Conservation (phyloP, 2,797 vertebrate species). For the Periparus ater region DNA sequence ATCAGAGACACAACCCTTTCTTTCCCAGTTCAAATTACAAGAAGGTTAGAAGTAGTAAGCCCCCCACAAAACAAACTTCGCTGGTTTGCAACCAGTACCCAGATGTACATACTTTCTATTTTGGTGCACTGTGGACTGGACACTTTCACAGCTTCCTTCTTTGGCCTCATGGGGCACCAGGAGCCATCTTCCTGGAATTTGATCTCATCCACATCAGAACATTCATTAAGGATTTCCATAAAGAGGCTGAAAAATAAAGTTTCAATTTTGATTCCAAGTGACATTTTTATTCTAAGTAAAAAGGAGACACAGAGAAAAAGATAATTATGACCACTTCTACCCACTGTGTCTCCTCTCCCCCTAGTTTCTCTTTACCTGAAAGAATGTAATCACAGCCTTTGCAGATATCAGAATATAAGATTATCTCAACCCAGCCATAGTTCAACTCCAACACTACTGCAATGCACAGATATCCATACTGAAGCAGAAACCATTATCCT, state of each 20-base stretch:
- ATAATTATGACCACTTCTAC: neutral
- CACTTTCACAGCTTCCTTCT: conserved; percentile 90
- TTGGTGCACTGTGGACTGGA: conserved; percentile 83
- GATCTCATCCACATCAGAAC: conserved; percentile 95
- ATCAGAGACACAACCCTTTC: neutral
- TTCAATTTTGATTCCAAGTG: neutral
- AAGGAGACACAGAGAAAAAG: neutral
- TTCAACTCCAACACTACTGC: neutral
- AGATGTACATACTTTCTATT: conserved; percentile 84
- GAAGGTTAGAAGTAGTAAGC: neutral
- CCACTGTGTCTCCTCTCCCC: neutral
- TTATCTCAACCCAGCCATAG: neutral
- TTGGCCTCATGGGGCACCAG: conserved; percentile 98
- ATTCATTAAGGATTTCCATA: conserved; percentile 96
- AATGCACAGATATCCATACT: neutral
- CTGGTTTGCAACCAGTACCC: neutral
- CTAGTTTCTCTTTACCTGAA: neutral
- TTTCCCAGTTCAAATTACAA: neutral
- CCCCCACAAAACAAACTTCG: neutral
- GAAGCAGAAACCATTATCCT: neutral
- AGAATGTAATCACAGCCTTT: neutral
- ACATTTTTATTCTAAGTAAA: neutral
- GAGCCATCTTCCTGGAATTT: conserved; percentile 97
- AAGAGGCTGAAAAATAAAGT: conserved; percentile 83
- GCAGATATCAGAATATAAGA: neutral